Evolutionary conservation across 2,888 invertebrate genomes (phyloP).

Genomic region (Esperia sulphurella): DNA sequence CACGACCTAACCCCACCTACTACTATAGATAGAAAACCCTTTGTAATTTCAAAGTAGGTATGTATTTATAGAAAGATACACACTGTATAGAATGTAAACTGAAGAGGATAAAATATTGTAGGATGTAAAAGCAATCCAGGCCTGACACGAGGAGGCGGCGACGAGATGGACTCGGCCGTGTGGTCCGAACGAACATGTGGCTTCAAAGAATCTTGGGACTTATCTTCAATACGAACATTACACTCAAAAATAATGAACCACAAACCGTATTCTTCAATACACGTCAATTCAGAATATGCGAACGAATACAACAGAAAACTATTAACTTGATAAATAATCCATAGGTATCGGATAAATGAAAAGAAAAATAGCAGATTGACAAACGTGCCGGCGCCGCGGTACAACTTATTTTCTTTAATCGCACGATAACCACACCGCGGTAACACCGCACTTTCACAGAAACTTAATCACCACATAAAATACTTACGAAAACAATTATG

Average conservation of each 20-base stretch:
- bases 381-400: slow-evolving; percentile 74
- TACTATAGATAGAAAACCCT: slow-evolving; percentile 14
- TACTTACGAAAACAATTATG: slow-evolving; percentile 74
- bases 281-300: slow-evolving; percentile 34
- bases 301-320: slow-evolving; percentile 25
- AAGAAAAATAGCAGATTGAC: slow-evolving; percentile 66
- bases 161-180: slow-evolving; percentile 39
- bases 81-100: slow-evolving; percentile 14
- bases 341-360: slow-evolving; percentile 41
- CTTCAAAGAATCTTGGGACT: slow-evolving; percentile 64
- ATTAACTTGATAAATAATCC: slow-evolving; percentile 45
- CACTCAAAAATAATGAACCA: slow-evolving; percentile 44
- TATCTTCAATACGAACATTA: slow-evolving; percentile 38
- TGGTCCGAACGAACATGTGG: slow-evolving; percentile 67
- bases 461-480: slow-evolving; percentile 64
- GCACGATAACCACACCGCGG: slow-evolving; percentile 65
- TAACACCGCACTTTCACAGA: slow-evolving; percentile 53
- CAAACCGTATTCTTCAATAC: slow-evolving; percentile 35
- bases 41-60: slow-evolving; percentile 1
- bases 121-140: slow-evolving; percentile 19
- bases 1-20: slow-evolving; percentile 62
- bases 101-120: slow-evolving; percentile 15
- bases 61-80: slow-evolving; percentile 12
- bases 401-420: slow-evolving; percentile 53
- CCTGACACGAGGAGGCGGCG: slow-evolving; percentile 33